phyloP scores from a whole-genome alignment of 2,797 vertebrate species.

The Pangasius djambal region DNA sequence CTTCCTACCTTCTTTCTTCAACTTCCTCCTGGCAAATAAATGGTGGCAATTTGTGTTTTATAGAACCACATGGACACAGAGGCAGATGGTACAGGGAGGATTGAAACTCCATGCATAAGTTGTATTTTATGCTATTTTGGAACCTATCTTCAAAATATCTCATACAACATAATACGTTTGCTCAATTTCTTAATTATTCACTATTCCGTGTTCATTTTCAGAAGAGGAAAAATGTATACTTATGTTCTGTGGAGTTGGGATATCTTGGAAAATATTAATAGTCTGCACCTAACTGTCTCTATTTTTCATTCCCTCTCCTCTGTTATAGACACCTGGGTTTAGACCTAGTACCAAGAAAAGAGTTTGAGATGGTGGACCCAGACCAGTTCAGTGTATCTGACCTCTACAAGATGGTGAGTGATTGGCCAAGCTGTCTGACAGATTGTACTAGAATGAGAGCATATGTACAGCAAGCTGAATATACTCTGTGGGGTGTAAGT shows the following conservation, averaged over 20 bases:
- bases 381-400: constrained; percentile 95
- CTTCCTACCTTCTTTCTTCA: not conserved
- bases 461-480: constrained; percentile 28
- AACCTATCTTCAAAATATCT: not conserved
- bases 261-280: not conserved
- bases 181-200: not conserved
- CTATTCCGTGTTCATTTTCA: not conserved
- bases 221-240: not conserved
- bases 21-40: constrained; percentile 9
- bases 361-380: constrained; percentile 93
- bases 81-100: constrained; percentile 8
- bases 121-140: not conserved
- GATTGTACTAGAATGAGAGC: constrained; percentile 18
- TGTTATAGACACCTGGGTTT: constrained; percentile 86
- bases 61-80: constrained; percentile 27
- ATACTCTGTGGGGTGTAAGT: constrained; percentile 15
- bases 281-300: not conserved
- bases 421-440: constrained; percentile 26
- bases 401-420: constrained; percentile 94
- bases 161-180: not conserved
- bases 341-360: constrained; percentile 93
- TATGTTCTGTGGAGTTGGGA: not conserved
- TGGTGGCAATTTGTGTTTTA: constrained; percentile 26
- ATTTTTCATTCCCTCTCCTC: not conserved
- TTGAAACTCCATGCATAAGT: constrained; percentile 7